Evolutionary conservation across 1,140 invertebrate species (phyloP).

Genomic region (Medauroidea extradentata): DNA sequence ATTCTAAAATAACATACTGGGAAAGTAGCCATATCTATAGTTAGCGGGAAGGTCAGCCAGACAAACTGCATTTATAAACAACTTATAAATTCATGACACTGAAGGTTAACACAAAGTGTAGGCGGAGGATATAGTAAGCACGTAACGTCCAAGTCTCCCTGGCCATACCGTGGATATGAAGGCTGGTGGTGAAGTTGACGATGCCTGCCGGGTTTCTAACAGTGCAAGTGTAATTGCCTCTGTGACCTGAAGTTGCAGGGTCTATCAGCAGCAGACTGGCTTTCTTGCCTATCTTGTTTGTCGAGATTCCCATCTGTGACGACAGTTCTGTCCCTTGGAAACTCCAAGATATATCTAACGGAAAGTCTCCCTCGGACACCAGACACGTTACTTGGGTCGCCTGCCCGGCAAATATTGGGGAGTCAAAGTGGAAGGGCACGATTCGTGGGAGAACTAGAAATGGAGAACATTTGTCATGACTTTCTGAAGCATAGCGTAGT

Average conservation of each 20-base stretch:
- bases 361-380: slow-evolving; percentile 68
- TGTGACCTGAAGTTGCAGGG: slow-evolving; percentile 65
- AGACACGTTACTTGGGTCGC: slow-evolving; percentile 65
- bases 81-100: too few species aligned
- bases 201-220: slow-evolving; percentile 64
- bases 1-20: too few species aligned
- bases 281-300: slow-evolving; percentile 59
- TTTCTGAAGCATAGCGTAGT: too few species aligned
- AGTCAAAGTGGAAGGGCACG: slow-evolving; percentile 40
- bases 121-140: too few species aligned
- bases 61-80: too few species aligned
- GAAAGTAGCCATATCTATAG: too few species aligned
- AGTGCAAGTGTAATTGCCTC: slow-evolving; percentile 75
- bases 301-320: slow-evolving; percentile 32
- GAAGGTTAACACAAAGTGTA: too few species aligned
- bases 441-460: slow-evolving; percentile 57
- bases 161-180: slow-evolving; percentile 64
- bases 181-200: slow-evolving; percentile 57
- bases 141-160: slow-evolving; percentile 8
- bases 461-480: too few species aligned
- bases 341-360: slow-evolving; percentile 62
- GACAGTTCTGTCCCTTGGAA: slow-evolving; percentile 50
- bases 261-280: slow-evolving; percentile 72
- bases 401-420: slow-evolving; percentile 65
- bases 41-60: too few species aligned